Evolutionary conservation across 2,888 invertebrate genomes (phyloP).

Genomic region (Sesamia inferens): DNA sequence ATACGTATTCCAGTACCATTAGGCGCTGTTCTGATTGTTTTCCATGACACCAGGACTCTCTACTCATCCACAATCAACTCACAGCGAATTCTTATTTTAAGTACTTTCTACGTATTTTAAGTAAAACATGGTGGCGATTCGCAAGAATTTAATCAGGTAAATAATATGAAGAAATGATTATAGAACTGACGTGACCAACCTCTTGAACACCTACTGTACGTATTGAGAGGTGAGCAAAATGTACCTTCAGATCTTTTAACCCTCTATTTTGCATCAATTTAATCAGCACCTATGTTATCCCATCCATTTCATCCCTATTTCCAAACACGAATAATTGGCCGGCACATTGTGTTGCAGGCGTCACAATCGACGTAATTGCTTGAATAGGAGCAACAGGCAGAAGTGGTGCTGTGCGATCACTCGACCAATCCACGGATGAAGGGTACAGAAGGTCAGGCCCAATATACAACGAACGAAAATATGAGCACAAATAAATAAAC

Average conservation of each 20-base stretch:
- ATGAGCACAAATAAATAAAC: background rate
- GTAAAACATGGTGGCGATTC: background rate
- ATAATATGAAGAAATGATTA: background rate
- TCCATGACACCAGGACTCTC: no score
- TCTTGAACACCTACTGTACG: background rate
- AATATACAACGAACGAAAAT: background rate
- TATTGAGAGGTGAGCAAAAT: background rate
- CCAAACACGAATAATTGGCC: constrained; percentile 3
- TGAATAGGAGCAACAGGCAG: constrained; percentile 24
- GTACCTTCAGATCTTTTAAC: background rate
- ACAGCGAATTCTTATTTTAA: no score
- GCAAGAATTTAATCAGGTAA: background rate
- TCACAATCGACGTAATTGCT: constrained; percentile 20
- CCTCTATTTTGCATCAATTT: background rate
- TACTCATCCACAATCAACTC: no score
- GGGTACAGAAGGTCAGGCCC: background rate
- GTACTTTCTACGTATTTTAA: no score
- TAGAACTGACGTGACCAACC: no score
- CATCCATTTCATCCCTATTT: background rate
- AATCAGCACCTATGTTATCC: background rate
- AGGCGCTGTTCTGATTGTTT: no score
- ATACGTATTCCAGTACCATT: no score
- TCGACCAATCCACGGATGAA: background rate
- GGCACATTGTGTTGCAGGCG: constrained; percentile 10
- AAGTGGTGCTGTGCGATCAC: background rate